A percentile compares a stretch with the other conserved stretches of the same genome.
These are phyloP conservation scores for Allygus modestus DNA, from an alignment of 2,888 invertebrate genomes.

Conservation along the genomic window DNA sequence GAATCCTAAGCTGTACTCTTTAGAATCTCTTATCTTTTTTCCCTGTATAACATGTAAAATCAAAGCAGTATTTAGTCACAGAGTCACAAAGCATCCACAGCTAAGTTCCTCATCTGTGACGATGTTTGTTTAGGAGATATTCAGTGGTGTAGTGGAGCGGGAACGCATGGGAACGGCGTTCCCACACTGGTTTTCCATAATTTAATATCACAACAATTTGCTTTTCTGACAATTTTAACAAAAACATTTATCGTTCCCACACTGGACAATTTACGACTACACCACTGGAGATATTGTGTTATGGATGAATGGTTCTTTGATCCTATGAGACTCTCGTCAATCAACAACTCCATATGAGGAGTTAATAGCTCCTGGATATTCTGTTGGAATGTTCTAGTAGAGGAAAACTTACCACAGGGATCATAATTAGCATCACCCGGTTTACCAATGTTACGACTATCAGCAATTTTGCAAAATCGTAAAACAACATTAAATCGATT, in stretches of 20 bases:
- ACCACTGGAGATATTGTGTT: background rate
- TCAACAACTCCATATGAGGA: background rate
- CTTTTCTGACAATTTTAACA: no score
- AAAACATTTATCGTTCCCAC: no score
- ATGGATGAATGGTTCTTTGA: background rate
- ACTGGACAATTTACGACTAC: no score
- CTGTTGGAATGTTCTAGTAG: background rate
- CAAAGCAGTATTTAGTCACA: background rate
- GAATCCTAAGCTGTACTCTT: background rate
- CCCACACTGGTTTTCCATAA: no score
- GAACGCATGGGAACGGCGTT: no score
- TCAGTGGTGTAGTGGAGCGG: no score
- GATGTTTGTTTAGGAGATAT: background rate
- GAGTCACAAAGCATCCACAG: background rate
- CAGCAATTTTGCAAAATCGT: background rate
- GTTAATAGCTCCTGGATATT: background rate
- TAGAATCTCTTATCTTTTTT: background rate
- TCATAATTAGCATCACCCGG: background rate
- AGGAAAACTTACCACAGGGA: background rate
- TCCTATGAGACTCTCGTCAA: constrained; percentile 1
- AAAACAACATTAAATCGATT: background rate
- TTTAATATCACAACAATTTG: no score
- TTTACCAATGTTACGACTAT: background rate
- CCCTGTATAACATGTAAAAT: background rate
- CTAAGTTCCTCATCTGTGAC: background rate